phyloP scores from a whole-genome alignment of 2,888 invertebrate species.

The Thereva nobilitata region DNA sequence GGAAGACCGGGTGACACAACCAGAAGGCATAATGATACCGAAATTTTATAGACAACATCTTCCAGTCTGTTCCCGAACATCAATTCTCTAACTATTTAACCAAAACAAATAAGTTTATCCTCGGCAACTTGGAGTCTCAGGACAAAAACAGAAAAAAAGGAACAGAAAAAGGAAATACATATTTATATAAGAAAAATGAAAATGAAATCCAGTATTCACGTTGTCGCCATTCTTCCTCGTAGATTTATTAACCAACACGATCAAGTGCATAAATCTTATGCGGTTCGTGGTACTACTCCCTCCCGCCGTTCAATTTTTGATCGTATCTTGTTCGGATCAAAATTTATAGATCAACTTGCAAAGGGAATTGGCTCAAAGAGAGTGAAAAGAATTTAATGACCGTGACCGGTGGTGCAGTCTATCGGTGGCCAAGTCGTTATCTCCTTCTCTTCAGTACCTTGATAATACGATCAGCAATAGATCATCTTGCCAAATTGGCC shows the following conservation, averaged over 20 bases:
- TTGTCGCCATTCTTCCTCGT: background rate
- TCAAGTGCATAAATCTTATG: background rate
- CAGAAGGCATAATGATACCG: too few species aligned
- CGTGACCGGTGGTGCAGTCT: background rate
- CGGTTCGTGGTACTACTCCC: background rate
- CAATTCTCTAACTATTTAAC: too few species aligned
- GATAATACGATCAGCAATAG: background rate
- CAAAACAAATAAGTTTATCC: too few species aligned
- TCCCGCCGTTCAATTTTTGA: background rate
- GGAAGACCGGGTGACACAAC: too few species aligned
- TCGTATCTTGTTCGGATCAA: background rate
- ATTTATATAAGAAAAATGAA: background rate
- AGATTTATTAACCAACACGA: constrained; percentile 6
- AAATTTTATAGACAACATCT: too few species aligned
- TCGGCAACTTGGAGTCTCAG: too few species aligned
- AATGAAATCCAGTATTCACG: background rate
- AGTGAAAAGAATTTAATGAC: background rate
- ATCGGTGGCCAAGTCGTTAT: background rate
- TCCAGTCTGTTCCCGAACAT: too few species aligned
- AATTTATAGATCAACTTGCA: constrained; percentile 4
- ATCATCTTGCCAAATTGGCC: background rate
- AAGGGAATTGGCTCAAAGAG: background rate
- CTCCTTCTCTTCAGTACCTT: background rate
- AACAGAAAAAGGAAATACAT: too few species aligned
- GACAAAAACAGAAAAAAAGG: too few species aligned